These are phyloP conservation scores for Porites lobata DNA, from an alignment of 92 coral and sea anemone species.

Conservation along the genomic window DNA sequence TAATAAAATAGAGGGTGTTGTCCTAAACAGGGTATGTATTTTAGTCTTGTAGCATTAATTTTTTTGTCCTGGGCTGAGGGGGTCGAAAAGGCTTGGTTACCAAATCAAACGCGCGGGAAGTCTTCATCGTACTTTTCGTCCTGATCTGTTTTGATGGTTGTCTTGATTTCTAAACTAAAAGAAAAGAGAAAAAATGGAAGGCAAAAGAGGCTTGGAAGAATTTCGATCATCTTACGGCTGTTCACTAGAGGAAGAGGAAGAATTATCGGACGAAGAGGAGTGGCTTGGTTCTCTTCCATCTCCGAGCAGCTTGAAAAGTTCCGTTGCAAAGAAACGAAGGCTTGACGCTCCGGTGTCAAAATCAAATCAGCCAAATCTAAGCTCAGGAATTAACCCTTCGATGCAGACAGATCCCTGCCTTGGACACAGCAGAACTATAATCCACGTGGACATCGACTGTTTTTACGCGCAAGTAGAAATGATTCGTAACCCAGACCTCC, in stretches of 20 bases:
- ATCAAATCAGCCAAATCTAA: background rate
- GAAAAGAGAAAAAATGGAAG: constrained; percentile 18
- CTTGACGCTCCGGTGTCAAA: constrained; percentile 2
- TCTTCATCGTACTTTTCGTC: no score
- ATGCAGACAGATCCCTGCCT: constrained; percentile 13
- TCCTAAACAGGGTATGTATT: no score
- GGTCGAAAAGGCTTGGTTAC: constrained; percentile 6
- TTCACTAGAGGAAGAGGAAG: constrained; percentile 40
- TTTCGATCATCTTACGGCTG: constrained; percentile 33
- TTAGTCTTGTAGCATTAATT: no score
- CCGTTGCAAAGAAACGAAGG: constrained; percentile 50
- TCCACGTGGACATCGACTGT: constrained; percentile 89
- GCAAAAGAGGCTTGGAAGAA: constrained; percentile 5
- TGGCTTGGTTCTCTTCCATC: constrained; percentile 38
- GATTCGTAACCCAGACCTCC: constrained; percentile 74
- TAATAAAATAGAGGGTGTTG: no score
- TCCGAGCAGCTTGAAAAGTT: background rate
- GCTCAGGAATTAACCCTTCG: background rate
- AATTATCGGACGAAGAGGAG: constrained; percentile 70
- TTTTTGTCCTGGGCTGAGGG: no score
- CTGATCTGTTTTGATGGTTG: no score
- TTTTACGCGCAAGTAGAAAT: constrained; percentile 94
- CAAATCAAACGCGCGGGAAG: constrained; percentile 1
- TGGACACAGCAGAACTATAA: constrained; percentile 76
- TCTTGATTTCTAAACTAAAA: no score